Evolutionary conservation across 2,888 invertebrate species (phyloP).

Genomic region (Conus canariensis): DNA sequence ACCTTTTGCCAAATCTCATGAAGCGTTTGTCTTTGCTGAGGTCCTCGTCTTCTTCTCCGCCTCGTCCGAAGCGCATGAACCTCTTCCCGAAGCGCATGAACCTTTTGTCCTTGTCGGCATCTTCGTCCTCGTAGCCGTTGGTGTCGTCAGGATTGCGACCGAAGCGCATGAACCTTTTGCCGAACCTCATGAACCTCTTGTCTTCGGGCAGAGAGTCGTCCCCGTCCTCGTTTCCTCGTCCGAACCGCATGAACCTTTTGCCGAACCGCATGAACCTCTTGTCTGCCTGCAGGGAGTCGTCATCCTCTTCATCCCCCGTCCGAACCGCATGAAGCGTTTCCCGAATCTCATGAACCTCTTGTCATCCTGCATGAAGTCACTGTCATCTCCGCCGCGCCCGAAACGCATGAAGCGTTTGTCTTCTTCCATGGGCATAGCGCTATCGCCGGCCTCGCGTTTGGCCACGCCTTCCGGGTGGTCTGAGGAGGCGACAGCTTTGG

Average conservation of each 20-base stretch:
- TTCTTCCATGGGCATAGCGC: slow-evolving; percentile 10
- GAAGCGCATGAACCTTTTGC: slow-evolving; percentile 71
- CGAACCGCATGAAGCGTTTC: slow-evolving; percentile 69
- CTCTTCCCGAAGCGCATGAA: slow-evolving; percentile 64
- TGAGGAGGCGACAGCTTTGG: slow-evolving; percentile 42
- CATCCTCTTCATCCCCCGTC: slow-evolving; percentile 54
- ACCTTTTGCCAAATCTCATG: slow-evolving; percentile 70
- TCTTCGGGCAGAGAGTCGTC: slow-evolving; percentile 43
- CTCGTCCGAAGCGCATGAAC: slow-evolving; percentile 54
- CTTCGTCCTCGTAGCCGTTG: slow-evolving; percentile 46
- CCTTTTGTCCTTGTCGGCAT: slow-evolving; percentile 51
- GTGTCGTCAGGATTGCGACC: slow-evolving; percentile 57
- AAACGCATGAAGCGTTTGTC: slow-evolving; percentile 69
- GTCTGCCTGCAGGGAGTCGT: slow-evolving; percentile 56
- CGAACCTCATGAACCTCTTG: slow-evolving; percentile 69
- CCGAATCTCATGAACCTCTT: slow-evolving; percentile 69
- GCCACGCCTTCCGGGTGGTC: slow-evolving; percentile 53
- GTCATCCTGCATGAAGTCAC: slow-evolving; percentile 53
- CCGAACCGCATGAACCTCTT: slow-evolving; percentile 58
- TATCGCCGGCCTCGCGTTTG: slow-evolving; percentile 52
- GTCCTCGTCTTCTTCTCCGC: slow-evolving; percentile 46
- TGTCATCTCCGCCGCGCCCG: slow-evolving; percentile 55
- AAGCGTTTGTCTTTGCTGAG: slow-evolving; percentile 59
- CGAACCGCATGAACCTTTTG: slow-evolving; percentile 69
- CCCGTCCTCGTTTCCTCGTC: slow-evolving; percentile 47